Evolutionary conservation across 2,797 vertebrate genomes (phyloP), one percentile per base, ranked within the genome.

Genomic region (Falco concolor): DNA sequence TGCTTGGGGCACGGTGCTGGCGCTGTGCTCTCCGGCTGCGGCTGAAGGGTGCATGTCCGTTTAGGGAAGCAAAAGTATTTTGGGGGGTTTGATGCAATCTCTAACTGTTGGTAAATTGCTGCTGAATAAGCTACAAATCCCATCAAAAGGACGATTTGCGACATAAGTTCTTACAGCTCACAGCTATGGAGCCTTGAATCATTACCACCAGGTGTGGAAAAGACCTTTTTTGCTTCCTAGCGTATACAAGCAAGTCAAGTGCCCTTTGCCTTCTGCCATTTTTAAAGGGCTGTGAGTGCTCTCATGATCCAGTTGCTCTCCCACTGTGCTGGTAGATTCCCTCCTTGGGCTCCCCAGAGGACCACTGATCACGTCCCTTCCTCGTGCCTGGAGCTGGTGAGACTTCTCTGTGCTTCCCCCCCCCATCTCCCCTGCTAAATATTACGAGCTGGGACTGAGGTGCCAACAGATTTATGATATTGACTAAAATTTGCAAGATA

Each of bases 131-230:
- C 60, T 87, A 25, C n/a, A 68, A 67, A 64, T 44, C 32, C 47
- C 45, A 47, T 36, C 28, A 53, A 74, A 93, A 67, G 7, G 11
- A 36, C 49, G 28, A 60, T 20, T 47, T 28, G 69, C 15, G 7
- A 8, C 7, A 6, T 27, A 22, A 57, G 18, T 73, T 61, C n/a
- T 47, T 69, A 53, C 13, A 75, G 11, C 13, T 28, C 63, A 6
- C 40, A 79, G 24, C 44, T 52, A 76, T 30, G 45, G 44, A 73
- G 30, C 38, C 49, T 84, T 75, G 57, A 45, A n/a, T 44, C 24
- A 90, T 79, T 16, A 63, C 8, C 16, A 8, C 17, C 19, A 8
- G 0, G 0, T 6, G 3, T 32, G 12, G 21, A 70, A 61, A 23
- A 87, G 23, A 42, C 1, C 5, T 2, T 23, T 78, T 80, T 72